A percentile compares a stretch with the other conserved stretches of the same genome.
phyloP scores from a whole-genome alignment of 2,113 vertebrate species.

The Dinomys branickii region DNA sequence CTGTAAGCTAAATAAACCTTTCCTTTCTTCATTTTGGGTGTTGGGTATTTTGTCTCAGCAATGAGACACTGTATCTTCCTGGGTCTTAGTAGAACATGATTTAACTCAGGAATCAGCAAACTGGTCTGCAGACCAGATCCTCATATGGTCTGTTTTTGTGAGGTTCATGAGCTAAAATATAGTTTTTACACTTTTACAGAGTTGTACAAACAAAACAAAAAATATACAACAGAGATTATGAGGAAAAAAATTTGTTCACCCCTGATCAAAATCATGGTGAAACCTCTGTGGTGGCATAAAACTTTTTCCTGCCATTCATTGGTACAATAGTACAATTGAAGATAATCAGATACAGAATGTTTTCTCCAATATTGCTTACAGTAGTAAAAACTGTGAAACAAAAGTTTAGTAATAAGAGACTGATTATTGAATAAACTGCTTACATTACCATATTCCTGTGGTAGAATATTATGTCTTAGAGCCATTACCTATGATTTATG shows the following conservation, averaged over 20 bases:
- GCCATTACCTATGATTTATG: background rate
- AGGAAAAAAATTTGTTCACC: background rate
- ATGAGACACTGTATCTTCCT: constrained; percentile 4
- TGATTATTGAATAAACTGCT: background rate
- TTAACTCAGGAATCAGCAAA: background rate
- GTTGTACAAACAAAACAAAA: background rate
- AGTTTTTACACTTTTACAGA: background rate
- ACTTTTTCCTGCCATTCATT: background rate
- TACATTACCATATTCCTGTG: background rate
- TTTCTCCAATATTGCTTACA: constrained; percentile 30
- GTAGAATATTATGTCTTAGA: background rate
- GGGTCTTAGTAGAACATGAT: background rate
- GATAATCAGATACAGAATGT: background rate
- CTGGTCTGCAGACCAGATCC: background rate
- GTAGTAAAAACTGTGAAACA: background rate
- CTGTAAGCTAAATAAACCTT: too few species aligned
- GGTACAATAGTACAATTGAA: constrained; percentile 1
- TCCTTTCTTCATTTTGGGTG: too few species aligned
- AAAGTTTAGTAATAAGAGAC: background rate
- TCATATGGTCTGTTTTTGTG: background rate
- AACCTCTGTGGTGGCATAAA: background rate
- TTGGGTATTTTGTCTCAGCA: too few species aligned
- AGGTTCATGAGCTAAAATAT: background rate
- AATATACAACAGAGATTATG: background rate
- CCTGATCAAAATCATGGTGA: background rate